Conservation (phyloP, 2,888 invertebrate genomes). For the Baccha elongata region DNA sequence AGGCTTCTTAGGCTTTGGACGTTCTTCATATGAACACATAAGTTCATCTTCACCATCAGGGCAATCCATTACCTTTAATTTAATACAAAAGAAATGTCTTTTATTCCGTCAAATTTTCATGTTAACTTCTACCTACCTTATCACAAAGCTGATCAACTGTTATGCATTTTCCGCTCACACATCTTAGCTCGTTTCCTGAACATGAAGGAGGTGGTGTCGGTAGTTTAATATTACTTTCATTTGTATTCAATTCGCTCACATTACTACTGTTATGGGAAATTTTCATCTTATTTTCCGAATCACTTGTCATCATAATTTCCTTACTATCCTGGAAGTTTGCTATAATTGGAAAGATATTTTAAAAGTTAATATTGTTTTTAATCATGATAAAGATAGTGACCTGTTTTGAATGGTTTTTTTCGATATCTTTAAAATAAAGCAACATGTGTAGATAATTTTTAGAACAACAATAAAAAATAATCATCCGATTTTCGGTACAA, state of each 20-base stretch:
- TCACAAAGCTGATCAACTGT: slow-evolving; percentile 86
- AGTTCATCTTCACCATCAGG: slow-evolving; percentile 86
- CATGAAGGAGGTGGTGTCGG: slow-evolving; percentile 75
- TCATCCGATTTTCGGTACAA: too few species aligned
- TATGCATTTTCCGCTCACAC: slow-evolving; percentile 86
- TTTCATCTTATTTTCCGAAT: slow-evolving; percentile 82
- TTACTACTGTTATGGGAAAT: slow-evolving; percentile 76
- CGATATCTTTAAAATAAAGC: too few species aligned
- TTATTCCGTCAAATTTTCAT: background rate
- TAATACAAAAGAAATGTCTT: slow-evolving; percentile 17
- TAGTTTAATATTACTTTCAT: background rate
- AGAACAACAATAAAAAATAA: too few species aligned
- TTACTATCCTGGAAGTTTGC: slow-evolving; percentile 85
- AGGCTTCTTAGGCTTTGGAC: slow-evolving; percentile 15
- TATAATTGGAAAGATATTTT: slow-evolving; percentile 74
- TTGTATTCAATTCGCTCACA: slow-evolving; percentile 9
- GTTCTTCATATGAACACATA: slow-evolving; percentile 84
- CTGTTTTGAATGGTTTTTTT: too few species aligned
- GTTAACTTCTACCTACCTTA: slow-evolving; percentile 77
- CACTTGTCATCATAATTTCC: slow-evolving; percentile 85
- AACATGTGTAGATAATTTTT: too few species aligned
- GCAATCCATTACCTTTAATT: slow-evolving; percentile 83
- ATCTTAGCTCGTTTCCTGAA: slow-evolving; percentile 84
- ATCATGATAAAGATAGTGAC: too few species aligned
- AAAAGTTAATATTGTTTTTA: background rate